A percentile compares a stretch with the other conserved stretches of the same genome.
Evolutionary conservation across 2,113 vertebrate species (phyloP).

Genomic region (Grammomys dolichurus): DNA sequence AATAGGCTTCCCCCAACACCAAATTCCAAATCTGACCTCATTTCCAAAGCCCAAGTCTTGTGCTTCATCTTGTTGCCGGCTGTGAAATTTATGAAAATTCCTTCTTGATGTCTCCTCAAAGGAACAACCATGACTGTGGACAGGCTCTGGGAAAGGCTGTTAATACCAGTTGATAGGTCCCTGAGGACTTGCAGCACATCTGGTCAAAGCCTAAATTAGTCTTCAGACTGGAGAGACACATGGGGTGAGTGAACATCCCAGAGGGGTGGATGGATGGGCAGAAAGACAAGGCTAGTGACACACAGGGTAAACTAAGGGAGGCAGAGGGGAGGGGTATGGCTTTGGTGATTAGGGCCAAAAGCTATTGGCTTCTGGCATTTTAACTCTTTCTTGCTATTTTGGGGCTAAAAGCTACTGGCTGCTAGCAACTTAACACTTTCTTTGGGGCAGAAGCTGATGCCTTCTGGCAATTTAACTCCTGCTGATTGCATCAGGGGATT

Average conservation of each 20-base stretch:
- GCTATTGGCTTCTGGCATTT: too few species aligned
- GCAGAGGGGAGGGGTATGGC: too few species aligned
- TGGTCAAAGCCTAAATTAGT: neutral
- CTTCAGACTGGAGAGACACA: neutral
- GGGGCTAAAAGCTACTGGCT: too few species aligned
- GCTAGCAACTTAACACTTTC: too few species aligned
- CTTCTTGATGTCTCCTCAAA: neutral
- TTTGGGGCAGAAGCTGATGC: too few species aligned
- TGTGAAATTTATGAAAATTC: neutral
- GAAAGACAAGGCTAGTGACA: neutral
- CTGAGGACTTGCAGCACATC: neutral
- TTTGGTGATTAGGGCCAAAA: too few species aligned
- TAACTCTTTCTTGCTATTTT: too few species aligned
- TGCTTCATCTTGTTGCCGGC: neutral
- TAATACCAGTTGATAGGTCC: conserved; percentile 30
- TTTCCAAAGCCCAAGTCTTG: neutral
- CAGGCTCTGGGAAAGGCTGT: neutral
- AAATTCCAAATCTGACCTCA: neutral
- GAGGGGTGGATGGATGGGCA: neutral
- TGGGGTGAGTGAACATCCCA: neutral
- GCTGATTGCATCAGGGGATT: too few species aligned
- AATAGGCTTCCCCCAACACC: neutral
- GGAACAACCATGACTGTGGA: neutral
- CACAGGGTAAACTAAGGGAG: too few species aligned
- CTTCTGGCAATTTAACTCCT: too few species aligned